Evolutionary conservation across 2,888 invertebrate genomes (phyloP), one percentile per base, ranked within the genome.

Genomic region (Lycaena phlaeas): DNA sequence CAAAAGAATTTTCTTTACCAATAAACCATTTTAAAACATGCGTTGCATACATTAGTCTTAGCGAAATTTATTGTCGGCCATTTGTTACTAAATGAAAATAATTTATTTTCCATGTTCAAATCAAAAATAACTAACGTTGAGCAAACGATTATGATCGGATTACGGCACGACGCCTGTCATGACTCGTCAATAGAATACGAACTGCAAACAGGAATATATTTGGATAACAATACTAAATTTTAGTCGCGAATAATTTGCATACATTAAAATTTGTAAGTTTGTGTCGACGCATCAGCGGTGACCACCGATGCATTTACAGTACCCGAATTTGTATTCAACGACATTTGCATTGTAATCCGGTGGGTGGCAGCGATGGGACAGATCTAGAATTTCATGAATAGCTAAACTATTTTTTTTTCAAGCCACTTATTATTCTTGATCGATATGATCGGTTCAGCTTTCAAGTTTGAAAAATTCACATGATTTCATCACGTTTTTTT

Each of bases 321-420:
- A 51, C 45, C 46, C 46, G 42, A 45, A 67, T 79, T 76, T 65
- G 77, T 79, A 79, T 79, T 75, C 78, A 61, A 52, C 59, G 63
- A 63, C 62, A 64, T 61, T 58, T 69, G 67, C 72, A 70, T 53
- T 56, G 59, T 79, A 76, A 81, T 77, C 62, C 62, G 58, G 71
- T 79, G 79, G 79, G 79, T 71, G 79, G 75, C 57, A 57, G 65
- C 61, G 48, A 49, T 49, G 52, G 54, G 52, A 68, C 65, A 52
- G 56, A 67, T 56, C 61, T 67, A 67, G 72, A 74, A 78, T 69
- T 61, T 63, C 66, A 71, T 68, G 61, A 67, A 61, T 66, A 57
- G 53, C 53, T 66, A 62, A 60, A 51, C 50, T 52, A 50, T 53
- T 59, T 61, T 59, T n/a, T 52, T 53, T 52, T 45, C 11, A n/a